These are phyloP conservation scores for Antrozous pallidus DNA, from an alignment of 2,797 vertebrate genomes.

Conservation along the genomic window DNA sequence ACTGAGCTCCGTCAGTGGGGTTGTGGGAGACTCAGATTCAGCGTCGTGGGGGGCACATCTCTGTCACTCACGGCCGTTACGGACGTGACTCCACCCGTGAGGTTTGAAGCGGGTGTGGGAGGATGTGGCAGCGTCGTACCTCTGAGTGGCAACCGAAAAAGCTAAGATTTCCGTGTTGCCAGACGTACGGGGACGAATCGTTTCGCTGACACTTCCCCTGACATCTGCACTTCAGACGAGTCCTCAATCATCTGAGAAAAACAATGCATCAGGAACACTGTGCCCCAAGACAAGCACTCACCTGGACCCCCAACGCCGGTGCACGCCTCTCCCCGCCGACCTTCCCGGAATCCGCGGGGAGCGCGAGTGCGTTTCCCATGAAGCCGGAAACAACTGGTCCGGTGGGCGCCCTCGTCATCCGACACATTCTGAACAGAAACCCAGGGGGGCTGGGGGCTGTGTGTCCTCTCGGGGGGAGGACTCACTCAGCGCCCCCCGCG, in stretches of 20 bases:
- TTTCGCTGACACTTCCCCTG: background rate
- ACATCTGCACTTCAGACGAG: background rate
- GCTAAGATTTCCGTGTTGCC: background rate
- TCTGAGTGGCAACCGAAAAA: background rate
- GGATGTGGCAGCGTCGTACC: background rate
- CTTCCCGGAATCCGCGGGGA: background rate
- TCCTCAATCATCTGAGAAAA: background rate
- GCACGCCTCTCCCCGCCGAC: background rate
- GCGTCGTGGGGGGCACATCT: too few species aligned
- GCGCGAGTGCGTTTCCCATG: background rate
- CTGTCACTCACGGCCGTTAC: background rate
- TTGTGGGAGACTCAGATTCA: background rate
- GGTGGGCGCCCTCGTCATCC: accelerated
- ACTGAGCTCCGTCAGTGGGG: accelerated
- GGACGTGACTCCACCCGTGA: background rate
- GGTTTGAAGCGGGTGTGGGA: background rate
- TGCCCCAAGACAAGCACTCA: background rate
- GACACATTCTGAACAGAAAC: background rate
- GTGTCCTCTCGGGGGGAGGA: background rate
- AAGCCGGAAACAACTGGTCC: background rate
- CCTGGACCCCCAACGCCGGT: background rate
- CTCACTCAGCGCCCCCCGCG: background rate
- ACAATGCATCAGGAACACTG: background rate
- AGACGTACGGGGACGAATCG: background rate
- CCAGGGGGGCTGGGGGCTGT: background rate